Base-by-base conservation (phyloP, 2,797 vertebrate species). In the Notolabrus celidotus region DNA sequence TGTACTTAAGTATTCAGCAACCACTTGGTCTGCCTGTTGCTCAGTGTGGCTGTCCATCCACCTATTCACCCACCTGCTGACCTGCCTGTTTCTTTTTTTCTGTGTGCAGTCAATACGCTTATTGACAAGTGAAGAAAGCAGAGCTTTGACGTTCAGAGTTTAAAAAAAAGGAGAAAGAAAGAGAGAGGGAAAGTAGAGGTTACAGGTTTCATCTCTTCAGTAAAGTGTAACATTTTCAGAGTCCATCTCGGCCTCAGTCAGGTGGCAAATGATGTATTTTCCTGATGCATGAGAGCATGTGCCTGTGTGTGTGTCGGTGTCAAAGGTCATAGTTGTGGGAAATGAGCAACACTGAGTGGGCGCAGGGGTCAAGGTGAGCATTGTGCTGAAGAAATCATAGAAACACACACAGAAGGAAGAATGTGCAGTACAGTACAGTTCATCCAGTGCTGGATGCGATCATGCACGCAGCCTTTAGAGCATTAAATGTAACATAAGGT, bases 281-380 rank as follows among this genome's bases (percentile, higher is more conserved):
- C 59, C 20, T 42, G 33, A 51, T 46, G 46, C 69, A 38, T 56
- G 47, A 34, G 60, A 67, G 53, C 16, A n/a, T 55, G 41, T 65
- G 34, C 6, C 14, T 50, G 49, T 36, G 54, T 45, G 39, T 59
- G 53, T 41, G 29, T 25, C 12, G 0, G 55, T 68, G 83, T 86
- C 82, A 83, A 39, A 80, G 88, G 76, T 84, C 80, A 77, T 19
- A 31, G 73, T 19, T 15, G 60, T 71, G 63, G 79, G 80, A 86
- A 88, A 91, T 86, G 84, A 87, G 82, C 58, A 84, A 80, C 77
- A 83, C 55, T 55, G 64, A 81, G 68, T 57, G 70, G 77, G 55
- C 71, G 67, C 39, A 39, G 34, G 76, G 76, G 87, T 87, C 83
- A 89, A 90, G 88, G 86, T 88, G 82, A 89, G 71, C 68, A 67